Base-by-base conservation (phyloP, 2,888 invertebrate genomes). In the Scaptomyza parva region DNA sequence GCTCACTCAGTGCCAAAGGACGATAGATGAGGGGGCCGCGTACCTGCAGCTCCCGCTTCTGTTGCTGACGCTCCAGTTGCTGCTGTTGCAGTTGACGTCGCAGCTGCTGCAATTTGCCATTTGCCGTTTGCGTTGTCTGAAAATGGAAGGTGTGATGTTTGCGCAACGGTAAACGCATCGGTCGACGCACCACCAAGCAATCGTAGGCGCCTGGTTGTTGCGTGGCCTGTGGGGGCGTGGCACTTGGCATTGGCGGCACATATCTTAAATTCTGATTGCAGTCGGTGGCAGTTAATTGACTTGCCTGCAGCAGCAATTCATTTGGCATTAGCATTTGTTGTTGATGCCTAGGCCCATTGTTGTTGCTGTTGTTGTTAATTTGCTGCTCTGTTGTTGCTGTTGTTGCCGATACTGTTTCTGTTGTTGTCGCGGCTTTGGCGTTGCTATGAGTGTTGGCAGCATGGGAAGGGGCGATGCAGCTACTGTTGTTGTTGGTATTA, bases 91-190 rank as follows among this genome's bases (percentile, higher is more conserved):
- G 69, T 30, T 81, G 76, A 45, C 65, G 71, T 28, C 87, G 87
- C 76, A 89, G 73, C 63, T 86, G 88, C 48, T 89, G 89, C 74
- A 90, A 64, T 69, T 88, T 88, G 66, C 90, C 91, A 52, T 89
- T 89, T 57, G 91, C 90, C 44, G 91, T 91, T 71, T 91, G 90
- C 30, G 89, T 90, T 55, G 88, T 88, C 77, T 92, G 91, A 60
- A 92, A 91, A 76, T 92, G 91, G 76, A 92, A 92, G 63, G 91
- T 91, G 73, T 92, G 92, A 85, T 92, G 91, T 85, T 92, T 92
- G 26, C 92, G 91, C 65, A 92, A 55, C 9, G 92, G 92, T 63
- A 91, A 63, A 35, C 89, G 90, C 59, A 91, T 80, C 28, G 91
- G 91, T 3, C 90, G 86, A 48, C 83, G 73, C 43, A 70, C 88